phyloP scores from a whole-genome alignment of 2,888 invertebrate genomes.

The Stenodema calcarata region DNA sequence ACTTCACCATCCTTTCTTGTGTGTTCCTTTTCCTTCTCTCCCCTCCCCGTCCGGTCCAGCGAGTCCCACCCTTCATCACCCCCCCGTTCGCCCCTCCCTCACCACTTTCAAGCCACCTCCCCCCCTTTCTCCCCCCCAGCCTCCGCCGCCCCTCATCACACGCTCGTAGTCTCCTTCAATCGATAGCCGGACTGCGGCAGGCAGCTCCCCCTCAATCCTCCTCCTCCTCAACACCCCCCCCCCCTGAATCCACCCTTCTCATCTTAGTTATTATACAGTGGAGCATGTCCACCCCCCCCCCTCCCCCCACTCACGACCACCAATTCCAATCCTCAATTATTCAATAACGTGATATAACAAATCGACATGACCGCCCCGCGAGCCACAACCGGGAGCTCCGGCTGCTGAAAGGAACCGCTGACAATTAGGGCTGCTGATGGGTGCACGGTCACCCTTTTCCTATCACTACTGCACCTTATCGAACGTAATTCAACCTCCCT shows the following conservation, averaged over 20 bases:
- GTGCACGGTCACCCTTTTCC: neutral
- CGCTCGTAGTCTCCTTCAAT: neutral
- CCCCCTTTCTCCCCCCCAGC: neutral
- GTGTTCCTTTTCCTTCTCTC: neutral
- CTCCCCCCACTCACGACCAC: neutral
- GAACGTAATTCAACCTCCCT: neutral
- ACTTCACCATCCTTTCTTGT: neutral
- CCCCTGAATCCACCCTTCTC: neutral
- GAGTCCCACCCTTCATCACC: neutral
- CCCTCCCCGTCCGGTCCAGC: neutral
- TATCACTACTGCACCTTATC: neutral
- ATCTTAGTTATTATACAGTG: neutral
- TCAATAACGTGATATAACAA: neutral
- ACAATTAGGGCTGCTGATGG: neutral
- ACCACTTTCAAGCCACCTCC: neutral
- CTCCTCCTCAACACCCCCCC: neutral
- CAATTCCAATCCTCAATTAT: neutral
- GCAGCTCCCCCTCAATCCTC: neutral
- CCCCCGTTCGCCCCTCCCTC: neutral
- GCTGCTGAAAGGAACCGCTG: neutral
- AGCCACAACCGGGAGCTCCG: neutral
- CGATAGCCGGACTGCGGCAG: constrained; percentile 2
- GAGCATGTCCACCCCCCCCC: neutral
- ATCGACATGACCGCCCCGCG: neutral
- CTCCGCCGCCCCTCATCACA: neutral